Conservation (phyloP, 2,888 invertebrate species). For the Acrocera orbiculus region DNA sequence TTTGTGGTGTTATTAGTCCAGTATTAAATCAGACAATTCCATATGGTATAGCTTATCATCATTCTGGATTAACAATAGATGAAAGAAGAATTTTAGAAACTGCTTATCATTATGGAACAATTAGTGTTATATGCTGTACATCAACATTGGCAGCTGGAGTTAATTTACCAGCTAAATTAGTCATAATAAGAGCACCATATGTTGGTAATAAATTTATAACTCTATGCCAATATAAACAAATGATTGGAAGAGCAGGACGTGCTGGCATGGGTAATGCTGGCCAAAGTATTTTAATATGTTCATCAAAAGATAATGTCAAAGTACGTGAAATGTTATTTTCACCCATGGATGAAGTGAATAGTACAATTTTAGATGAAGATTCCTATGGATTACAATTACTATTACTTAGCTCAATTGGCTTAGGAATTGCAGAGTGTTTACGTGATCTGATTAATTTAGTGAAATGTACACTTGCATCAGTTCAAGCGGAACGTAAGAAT, state of each 20-base stretch:
- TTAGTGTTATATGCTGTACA: slow-evolving; percentile 83
- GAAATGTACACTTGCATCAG: slow-evolving; percentile 42
- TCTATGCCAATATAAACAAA: slow-evolving; percentile 77
- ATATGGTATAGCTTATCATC: slow-evolving; percentile 84
- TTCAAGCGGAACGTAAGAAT: slow-evolving; percentile 37
- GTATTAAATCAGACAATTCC: slow-evolving; percentile 48
- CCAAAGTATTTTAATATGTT: slow-evolving; percentile 75
- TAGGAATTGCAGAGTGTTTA: slow-evolving; percentile 41
- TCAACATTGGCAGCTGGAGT: slow-evolving; percentile 96
- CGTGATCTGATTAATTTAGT: slow-evolving; percentile 36
- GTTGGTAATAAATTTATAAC: slow-evolving; percentile 58
- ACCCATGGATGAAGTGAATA: slow-evolving; percentile 49
- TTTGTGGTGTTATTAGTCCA: slow-evolving; percentile 44
- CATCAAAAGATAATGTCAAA: slow-evolving; percentile 38
- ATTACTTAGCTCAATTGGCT: slow-evolving; percentile 49
- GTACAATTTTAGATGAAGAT: slow-evolving; percentile 36
- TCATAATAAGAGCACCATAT: slow-evolving; percentile 71
- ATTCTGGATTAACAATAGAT: slow-evolving; percentile 75
- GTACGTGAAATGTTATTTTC: slow-evolving; percentile 40
- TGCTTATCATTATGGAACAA: slow-evolving; percentile 60
- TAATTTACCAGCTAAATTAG: slow-evolving; percentile 83
- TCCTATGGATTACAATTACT: slow-evolving; percentile 39
- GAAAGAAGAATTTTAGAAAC: slow-evolving; percentile 75
- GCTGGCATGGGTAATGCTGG: slow-evolving; percentile 67
- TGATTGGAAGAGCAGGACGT: slow-evolving; percentile 87